Conservation (phyloP, 2,888 invertebrate genomes). For the Mythimna lalbum region DNA sequence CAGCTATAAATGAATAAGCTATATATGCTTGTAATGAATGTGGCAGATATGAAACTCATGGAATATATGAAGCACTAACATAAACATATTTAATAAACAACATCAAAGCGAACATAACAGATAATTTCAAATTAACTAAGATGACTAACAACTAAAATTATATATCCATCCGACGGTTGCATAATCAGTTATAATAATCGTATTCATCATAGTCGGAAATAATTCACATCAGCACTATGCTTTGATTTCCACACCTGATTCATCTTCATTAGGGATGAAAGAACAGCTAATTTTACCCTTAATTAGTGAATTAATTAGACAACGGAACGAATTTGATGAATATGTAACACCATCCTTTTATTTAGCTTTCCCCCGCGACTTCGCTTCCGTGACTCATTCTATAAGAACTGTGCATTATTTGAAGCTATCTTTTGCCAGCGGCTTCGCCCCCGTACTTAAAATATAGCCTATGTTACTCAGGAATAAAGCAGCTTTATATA, state of each 20-base stretch:
- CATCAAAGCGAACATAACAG: constrained; percentile 1
- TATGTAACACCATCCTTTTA: neutral
- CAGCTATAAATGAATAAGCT: too few relatives aligned
- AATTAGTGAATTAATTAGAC: constrained; percentile 25
- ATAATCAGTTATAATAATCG: constrained; percentile 4
- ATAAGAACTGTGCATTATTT: too few relatives aligned
- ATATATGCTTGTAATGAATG: too few relatives aligned
- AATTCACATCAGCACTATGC: constrained; percentile 20
- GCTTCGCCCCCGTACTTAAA: too few relatives aligned
- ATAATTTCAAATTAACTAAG: neutral
- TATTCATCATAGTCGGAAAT: constrained; percentile 26
- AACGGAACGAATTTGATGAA: constrained; percentile 22
- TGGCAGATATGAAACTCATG: too few relatives aligned
- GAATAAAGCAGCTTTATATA: too few relatives aligned
- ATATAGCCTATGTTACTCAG: too few relatives aligned
- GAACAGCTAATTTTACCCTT: constrained; percentile 29
- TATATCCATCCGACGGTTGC: neutral
- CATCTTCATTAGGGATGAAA: constrained; percentile 42
- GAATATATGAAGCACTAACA: neutral
- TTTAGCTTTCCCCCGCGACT: neutral
- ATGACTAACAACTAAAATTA: constrained; percentile 10
- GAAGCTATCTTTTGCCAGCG: too few relatives aligned
- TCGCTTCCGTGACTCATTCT: neutral
- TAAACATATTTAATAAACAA: neutral
- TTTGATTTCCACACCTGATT: constrained; percentile 26